Percentiles rank a stretch among this genome's conserved stretches.
Evolutionary conservation across 2,888 invertebrate species (phyloP).

Genomic region (Crocallis elinguaria): DNA sequence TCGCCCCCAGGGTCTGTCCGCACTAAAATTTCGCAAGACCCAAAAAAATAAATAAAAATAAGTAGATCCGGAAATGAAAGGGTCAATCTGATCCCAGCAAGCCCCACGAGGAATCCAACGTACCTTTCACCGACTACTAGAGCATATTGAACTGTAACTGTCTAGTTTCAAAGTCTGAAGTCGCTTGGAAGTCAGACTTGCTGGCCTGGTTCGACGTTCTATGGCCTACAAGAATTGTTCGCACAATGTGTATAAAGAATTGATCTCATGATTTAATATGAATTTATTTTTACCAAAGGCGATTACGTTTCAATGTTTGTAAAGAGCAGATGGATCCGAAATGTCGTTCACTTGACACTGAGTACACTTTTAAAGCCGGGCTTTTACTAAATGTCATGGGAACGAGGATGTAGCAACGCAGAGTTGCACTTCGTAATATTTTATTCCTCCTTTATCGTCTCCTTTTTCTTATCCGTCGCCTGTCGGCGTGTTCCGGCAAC

Average conservation of each 20-base stretch:
- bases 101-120: conserved; percentile 35
- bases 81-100: conserved; percentile 56
- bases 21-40: conserved; percentile 47
- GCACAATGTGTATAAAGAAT: not conserved
- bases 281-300: not conserved
- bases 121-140: not conserved
- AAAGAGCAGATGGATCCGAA: conserved; percentile 11
- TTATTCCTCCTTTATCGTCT: not conserved
- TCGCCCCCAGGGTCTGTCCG: conserved; percentile 15
- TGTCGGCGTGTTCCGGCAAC: not conserved
- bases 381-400: conserved; percentile 6
- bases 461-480: not conserved
- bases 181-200: not conserved
- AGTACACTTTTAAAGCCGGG: not conserved
- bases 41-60: conserved; percentile 57
- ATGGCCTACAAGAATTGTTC: not conserved
- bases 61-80: conserved; percentile 57
- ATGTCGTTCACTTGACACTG: not conserved
- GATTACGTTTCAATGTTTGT: conserved; percentile 4
- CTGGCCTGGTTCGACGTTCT: not conserved
- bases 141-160: not conserved
- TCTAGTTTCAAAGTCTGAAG: not conserved
- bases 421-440: not conserved
- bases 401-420: not conserved
- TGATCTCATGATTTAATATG: not conserved